These are phyloP conservation scores for Heliconius congener DNA, from an alignment of 1,140 invertebrate genomes.

Conservation along the genomic window DNA sequence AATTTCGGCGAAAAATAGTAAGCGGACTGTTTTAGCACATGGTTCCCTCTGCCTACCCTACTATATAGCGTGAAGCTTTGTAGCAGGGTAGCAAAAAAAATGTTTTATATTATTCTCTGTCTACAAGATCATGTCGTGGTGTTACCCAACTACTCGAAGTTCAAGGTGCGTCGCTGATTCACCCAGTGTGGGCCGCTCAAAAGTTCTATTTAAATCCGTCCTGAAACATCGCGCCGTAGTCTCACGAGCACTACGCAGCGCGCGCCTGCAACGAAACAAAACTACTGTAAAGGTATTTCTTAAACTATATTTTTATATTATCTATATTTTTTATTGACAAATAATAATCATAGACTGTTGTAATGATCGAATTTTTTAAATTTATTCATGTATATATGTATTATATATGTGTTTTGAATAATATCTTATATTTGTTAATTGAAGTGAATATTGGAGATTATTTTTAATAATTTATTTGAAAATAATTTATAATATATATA, in stretches of 20 bases:
- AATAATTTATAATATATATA: too few relatives aligned
- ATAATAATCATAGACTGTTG: background rate
- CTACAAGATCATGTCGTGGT: slow-evolving; percentile 18
- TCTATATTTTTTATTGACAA: background rate
- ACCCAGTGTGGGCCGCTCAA: slow-evolving; percentile 67
- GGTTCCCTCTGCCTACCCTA: too few relatives aligned
- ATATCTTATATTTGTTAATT: too few relatives aligned
- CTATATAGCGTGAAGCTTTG: too few relatives aligned
- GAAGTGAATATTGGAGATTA: too few relatives aligned
- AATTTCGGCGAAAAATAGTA: too few relatives aligned
- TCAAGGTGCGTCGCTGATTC: slow-evolving; percentile 75
- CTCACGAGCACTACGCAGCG: slow-evolving; percentile 65
- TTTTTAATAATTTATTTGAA: too few relatives aligned
- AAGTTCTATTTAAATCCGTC: slow-evolving; percentile 74
- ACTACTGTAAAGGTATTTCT: slow-evolving; percentile 60
- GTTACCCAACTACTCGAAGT: slow-evolving; percentile 54
- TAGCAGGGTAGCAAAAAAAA: background rate
- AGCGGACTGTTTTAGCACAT: too few relatives aligned
- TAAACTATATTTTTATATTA: slow-evolving; percentile 34
- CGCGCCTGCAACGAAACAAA: slow-evolving; percentile 74
- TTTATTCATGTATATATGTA: background rate
- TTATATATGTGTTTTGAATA: too few relatives aligned
- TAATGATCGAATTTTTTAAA: background rate
- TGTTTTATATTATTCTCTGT: background rate
- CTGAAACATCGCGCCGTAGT: slow-evolving; percentile 55